phyloP scores from a whole-genome alignment of 2,888 invertebrate species.

The Stegophylla sp. region DNA sequence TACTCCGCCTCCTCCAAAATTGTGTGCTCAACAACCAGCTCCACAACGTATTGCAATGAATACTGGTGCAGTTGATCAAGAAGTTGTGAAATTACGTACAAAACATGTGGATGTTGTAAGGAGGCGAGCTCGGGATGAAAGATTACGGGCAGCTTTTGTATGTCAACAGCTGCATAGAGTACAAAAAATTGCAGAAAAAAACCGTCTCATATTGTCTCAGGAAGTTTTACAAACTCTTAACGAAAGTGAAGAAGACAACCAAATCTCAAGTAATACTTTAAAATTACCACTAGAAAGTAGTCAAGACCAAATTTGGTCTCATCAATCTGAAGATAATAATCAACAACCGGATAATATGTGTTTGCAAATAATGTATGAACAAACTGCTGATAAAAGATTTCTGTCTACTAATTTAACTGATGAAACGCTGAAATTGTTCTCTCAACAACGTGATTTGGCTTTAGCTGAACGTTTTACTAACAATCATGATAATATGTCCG shows the following conservation, averaged over 20 bases:
- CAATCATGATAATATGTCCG: not conserved
- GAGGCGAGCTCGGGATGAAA: conserved; percentile 32
- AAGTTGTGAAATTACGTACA: conserved; percentile 39
- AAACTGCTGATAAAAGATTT: conserved; percentile 39
- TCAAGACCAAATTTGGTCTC: conserved; percentile 32
- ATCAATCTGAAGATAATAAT: not conserved
- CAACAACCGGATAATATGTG: conserved; percentile 44
- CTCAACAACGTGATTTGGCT: conserved; percentile 26
- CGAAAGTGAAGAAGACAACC: not conserved
- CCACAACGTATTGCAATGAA: conserved; percentile 14
- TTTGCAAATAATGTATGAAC: conserved; percentile 54
- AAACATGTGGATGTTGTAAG: conserved; percentile 48
- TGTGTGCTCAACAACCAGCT: conserved; percentile 35
- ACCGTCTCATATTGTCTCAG: not conserved
- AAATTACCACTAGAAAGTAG: conserved; percentile 1
- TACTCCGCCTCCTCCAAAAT: conserved; percentile 47
- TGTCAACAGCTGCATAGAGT: conserved; percentile 34
- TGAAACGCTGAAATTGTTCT: conserved; percentile 28
- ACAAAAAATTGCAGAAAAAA: conserved; percentile 36
- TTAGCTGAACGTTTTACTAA: conserved; percentile 21
- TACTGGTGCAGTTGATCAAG: conserved; percentile 17
- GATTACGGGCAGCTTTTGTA: conserved; percentile 23
- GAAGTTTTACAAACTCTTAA: not conserved
- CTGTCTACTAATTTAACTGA: conserved; percentile 25
- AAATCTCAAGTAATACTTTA: not conserved